Percentiles rank a stretch among this genome's conserved stretches.
Evolutionary conservation across 2,797 vertebrate genomes (phyloP).

Genomic region (Poecilia wingei): DNA sequence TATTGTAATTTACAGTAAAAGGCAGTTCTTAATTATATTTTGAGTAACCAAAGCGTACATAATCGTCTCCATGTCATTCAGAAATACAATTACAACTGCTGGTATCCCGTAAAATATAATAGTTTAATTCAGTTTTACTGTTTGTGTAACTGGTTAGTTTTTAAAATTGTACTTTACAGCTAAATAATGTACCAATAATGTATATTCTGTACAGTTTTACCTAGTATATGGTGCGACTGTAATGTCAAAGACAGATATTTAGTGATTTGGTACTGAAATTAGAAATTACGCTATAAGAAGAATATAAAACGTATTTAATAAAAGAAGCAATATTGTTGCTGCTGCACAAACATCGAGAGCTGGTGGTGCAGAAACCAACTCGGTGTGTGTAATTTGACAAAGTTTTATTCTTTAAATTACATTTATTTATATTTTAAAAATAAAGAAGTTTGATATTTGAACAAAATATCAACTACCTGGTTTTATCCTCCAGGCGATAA

Average conservation of each 20-base stretch:
- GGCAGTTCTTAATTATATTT: too few species aligned
- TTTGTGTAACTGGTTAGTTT: too few species aligned
- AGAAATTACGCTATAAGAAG: background rate
- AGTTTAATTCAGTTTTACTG: too few species aligned
- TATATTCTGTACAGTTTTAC: background rate
- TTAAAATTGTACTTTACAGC: too few species aligned
- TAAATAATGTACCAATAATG: background rate
- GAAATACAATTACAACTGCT: too few species aligned
- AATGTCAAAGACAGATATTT: background rate
- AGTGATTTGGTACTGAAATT: background rate
- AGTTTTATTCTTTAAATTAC: too few species aligned
- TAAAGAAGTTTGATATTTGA: background rate
- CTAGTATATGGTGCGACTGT: background rate
- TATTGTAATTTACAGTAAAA: too few species aligned
- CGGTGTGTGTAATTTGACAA: too few species aligned
- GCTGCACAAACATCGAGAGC: background rate
- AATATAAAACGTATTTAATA: background rate
- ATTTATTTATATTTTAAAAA: too few species aligned
- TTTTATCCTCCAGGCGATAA: background rate
- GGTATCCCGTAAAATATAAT: too few species aligned
- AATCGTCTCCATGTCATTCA: too few species aligned
- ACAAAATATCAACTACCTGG: background rate
- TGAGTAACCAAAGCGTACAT: too few species aligned
- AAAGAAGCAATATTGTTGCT: background rate
- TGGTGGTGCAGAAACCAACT: background rate